These are phyloP conservation scores for Molossus molossus DNA, from an alignment of 2,797 vertebrate genomes.

Conservation along the genomic window DNA sequence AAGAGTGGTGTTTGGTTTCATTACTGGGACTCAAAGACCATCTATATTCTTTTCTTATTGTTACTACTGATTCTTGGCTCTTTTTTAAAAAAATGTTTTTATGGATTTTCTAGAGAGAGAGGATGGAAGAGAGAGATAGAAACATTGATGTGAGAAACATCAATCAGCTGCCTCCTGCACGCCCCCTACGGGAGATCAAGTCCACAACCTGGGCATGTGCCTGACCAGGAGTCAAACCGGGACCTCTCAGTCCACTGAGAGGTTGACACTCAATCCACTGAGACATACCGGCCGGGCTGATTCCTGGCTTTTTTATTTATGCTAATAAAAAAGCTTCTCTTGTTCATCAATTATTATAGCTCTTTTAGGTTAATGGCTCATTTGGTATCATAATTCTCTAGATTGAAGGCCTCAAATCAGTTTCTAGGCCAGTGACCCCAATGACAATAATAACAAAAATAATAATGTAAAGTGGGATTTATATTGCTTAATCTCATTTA, in stretches of 20 bases:
- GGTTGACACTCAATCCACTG: too few species aligned
- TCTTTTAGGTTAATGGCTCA: slow-evolving; percentile 19
- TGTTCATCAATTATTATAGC: not conserved
- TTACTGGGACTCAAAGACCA: not conserved
- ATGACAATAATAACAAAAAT: not conserved
- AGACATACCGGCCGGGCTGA: not conserved
- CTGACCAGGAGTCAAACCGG: too few species aligned
- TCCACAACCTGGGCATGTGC: too few species aligned
- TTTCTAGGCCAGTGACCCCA: slow-evolving; percentile 28
- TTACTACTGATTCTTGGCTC: not conserved
- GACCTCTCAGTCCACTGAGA: too few species aligned
- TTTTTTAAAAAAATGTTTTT: not conserved
- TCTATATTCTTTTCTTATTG: not conserved
- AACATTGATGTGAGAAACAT: too few species aligned
- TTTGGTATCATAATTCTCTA: not conserved
- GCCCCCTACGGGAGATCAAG: too few species aligned
- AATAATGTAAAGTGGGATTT: not conserved
- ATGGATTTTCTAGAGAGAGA: too few species aligned
- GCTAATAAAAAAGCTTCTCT: not conserved
- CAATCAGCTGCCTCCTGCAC: too few species aligned
- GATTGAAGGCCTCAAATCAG: not conserved
- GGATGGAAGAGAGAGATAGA: too few species aligned
- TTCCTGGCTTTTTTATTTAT: not conserved
- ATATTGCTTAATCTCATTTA: not conserved
- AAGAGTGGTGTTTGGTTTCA: not conserved